Percentiles rank a stretch among this genome's conserved stretches.
phyloP scores from a whole-genome alignment of 2,797 vertebrate species.

The Myotis daubentonii region DNA sequence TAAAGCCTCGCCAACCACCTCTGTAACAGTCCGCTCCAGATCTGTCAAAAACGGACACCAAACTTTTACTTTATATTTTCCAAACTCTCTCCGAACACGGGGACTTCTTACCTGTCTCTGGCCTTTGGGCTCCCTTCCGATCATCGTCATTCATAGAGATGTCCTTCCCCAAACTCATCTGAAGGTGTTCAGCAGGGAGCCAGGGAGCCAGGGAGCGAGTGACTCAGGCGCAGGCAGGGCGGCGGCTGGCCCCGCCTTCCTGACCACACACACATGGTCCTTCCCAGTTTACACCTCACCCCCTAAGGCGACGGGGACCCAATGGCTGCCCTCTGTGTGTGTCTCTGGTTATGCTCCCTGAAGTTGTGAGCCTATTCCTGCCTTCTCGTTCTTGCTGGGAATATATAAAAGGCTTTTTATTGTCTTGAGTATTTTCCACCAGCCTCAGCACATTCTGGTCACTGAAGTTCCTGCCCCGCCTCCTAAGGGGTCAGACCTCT shows the following conservation, averaged over 20 bases:
- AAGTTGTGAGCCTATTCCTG: background rate
- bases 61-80: background rate
- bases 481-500: background rate
- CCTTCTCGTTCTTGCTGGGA: constrained; percentile 15
- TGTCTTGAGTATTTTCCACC: constrained; percentile 31
- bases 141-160: background rate
- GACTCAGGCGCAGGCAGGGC: background rate
- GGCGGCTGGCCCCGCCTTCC: background rate
- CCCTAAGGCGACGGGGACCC: background rate
- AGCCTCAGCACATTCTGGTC: constrained; percentile 28
- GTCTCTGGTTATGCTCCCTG: background rate
- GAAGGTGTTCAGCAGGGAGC: background rate
- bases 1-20: background rate
- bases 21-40: background rate
- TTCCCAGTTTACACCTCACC: background rate
- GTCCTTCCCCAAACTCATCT: background rate
- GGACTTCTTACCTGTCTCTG: background rate
- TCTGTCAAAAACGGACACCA: background rate
- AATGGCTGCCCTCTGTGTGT: background rate
- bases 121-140: background rate
- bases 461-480: background rate
- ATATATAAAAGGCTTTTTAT: background rate
- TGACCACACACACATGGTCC: rapidly evolving
- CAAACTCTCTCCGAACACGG: background rate
- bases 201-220: rapidly evolving